A percentile compares a stretch with the other conserved stretches of the same genome.
phyloP scores from a whole-genome alignment of 2,797 vertebrate species.

The Danio aesculapii region DNA sequence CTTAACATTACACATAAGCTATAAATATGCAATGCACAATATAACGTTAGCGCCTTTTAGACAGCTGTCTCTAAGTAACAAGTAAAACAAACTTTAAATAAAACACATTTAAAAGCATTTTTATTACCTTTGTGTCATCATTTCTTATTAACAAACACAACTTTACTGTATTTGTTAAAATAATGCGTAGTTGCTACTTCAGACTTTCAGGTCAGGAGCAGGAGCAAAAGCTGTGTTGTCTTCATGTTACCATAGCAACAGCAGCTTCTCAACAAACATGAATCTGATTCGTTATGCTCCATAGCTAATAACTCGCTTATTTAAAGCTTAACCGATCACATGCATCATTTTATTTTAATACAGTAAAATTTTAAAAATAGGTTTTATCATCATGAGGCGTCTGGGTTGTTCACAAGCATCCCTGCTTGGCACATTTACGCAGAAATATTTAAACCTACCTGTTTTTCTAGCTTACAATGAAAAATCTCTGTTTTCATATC shows the following conservation, averaged over 20 bases:
- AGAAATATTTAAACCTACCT: background rate
- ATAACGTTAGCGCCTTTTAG: too few species aligned
- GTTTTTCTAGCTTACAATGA: background rate
- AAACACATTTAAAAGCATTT: background rate
- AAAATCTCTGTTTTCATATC: background rate
- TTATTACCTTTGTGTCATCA: slow-evolving; percentile 20
- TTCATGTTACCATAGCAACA: slow-evolving; percentile 47
- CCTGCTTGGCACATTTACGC: background rate
- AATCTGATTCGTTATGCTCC: slow-evolving; percentile 14
- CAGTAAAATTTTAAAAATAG: background rate
- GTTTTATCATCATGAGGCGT: background rate
- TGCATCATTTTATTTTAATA: background rate
- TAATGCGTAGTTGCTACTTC: background rate
- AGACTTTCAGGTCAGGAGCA: background rate
- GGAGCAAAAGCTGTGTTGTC: slow-evolving; percentile 22
- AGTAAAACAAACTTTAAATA: background rate
- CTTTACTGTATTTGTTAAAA: background rate
- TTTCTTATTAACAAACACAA: background rate
- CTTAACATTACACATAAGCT: too few species aligned
- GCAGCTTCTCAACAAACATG: background rate
- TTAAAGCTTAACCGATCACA: background rate
- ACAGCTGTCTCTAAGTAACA: background rate
- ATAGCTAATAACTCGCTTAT: background rate
- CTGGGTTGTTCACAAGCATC: slow-evolving; percentile 4
- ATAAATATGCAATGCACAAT: too few species aligned